Base-by-base conservation (phyloP, 1,140 invertebrate species). In the Ruditapes philippinarum region DNA sequence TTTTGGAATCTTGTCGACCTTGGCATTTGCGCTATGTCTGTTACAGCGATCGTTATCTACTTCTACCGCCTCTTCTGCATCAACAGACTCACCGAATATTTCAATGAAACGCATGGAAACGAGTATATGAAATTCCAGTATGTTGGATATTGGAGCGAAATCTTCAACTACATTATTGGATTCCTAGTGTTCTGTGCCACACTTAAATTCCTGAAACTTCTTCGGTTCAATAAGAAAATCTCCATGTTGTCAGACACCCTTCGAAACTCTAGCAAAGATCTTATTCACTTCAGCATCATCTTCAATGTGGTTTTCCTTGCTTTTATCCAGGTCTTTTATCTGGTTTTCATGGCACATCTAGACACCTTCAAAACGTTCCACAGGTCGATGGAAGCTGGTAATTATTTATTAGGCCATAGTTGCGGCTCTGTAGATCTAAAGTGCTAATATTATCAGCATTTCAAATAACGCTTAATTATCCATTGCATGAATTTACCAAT, bases 181-280 rank as follows among this genome's bases (percentile, higher is more conserved):
- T 95, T 96, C 81, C 90, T 96, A 14, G 95, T 96, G 17, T 97
- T 96, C 92, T 93, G 97, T 42, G 95, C 95, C 11, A 96, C 95
- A 22, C 89, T 97, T 9, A 97, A 97, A 91, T 96, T 97, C 91
- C 91, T 96, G 38, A 96, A 96, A 85, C 93, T 97, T 0, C 92
- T 97, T 5, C 92, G 96, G 57, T 97, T 97, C 93, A 97, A 97
- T 94, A 96, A 95, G 78, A 93, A 95, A 81, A 96, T 96, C 86
- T 95, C 95, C 9, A 85, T 96, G 79, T 91, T 96, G 78, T 94
- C 95, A 3, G 89, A 94, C 0, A 96, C 96, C 7, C 92, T 96
- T 28, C 87, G 91, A 33, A 92, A 94, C 57, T 93, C 94, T 1
- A 88, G 92, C 25, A 92, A 93, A 76, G 91, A 94, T 38, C 92